phyloP scores from a whole-genome alignment of 2,888 invertebrate species.

The Griposia aprilina region DNA sequence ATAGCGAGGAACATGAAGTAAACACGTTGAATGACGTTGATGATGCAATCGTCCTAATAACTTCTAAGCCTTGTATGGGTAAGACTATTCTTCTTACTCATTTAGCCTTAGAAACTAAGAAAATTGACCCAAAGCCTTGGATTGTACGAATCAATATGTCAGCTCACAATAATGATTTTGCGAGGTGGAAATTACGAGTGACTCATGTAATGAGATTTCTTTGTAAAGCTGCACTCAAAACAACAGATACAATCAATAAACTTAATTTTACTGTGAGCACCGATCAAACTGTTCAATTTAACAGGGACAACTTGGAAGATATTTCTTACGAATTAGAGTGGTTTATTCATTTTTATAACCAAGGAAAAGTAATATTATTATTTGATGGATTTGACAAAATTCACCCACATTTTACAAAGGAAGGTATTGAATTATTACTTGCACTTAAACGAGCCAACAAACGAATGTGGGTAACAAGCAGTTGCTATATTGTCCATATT shows the following conservation, averaged over 20 bases:
- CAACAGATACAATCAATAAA: conserved; percentile 47
- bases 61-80: conserved; percentile 70
- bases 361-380: conserved; percentile 67
- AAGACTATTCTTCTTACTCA: conserved; percentile 72
- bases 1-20: conserved; percentile 59
- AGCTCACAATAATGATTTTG: conserved; percentile 65
- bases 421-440: conserved; percentile 67
- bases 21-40: conserved; percentile 68
- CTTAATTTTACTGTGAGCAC: conserved; percentile 48
- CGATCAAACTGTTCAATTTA: conserved; percentile 52
- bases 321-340: conserved; percentile 69
- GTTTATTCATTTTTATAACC: conserved; percentile 70
- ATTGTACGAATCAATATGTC: conserved; percentile 71
- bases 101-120: conserved; percentile 70
- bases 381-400: conserved; percentile 74
- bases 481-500: conserved; percentile 64
- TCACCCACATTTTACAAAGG: conserved; percentile 69
- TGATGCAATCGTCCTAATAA: conserved; percentile 67
- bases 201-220: conserved; percentile 65
- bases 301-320: conserved; percentile 41
- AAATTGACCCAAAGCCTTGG: conserved; percentile 66
- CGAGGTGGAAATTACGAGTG: conserved; percentile 54
- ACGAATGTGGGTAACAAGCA: conserved; percentile 73
- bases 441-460: conserved; percentile 63
- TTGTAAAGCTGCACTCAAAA: conserved; percentile 67